These are phyloP conservation scores for Schizopygopsis malacanthus DNA, from an alignment of 2,797 vertebrate genomes.

Conservation along the genomic window DNA sequence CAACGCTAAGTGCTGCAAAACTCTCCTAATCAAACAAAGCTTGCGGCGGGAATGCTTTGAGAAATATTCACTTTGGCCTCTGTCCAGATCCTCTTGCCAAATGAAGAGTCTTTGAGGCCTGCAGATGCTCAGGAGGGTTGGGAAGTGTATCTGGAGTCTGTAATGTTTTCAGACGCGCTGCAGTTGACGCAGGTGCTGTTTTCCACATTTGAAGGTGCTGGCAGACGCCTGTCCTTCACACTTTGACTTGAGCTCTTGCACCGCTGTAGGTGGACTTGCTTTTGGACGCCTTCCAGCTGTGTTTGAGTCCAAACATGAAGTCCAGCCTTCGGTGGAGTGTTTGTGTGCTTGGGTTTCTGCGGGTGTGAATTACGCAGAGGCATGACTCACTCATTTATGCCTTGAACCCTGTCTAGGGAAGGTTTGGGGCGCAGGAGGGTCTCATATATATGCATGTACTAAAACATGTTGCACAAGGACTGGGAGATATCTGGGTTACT, in stretches of 20 bases:
- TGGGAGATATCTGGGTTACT: neutral
- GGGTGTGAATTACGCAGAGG: neutral
- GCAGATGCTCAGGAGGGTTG: slow-evolving; percentile 69
- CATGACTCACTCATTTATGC: neutral
- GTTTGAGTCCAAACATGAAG: neutral
- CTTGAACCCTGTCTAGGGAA: neutral
- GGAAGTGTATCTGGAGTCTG: slow-evolving; percentile 37
- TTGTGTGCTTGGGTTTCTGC: neutral
- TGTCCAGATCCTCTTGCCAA: slow-evolving; percentile 72
- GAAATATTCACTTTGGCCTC: slow-evolving; percentile 76
- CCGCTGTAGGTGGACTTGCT: neutral
- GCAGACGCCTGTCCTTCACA: slow-evolving; percentile 13
- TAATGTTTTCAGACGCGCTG: slow-evolving; percentile 30
- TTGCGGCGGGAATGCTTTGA: slow-evolving; percentile 67
- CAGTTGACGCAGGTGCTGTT: slow-evolving; percentile 5
- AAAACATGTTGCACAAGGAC: neutral
- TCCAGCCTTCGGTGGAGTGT: neutral
- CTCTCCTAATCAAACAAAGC: slow-evolving; percentile 65
- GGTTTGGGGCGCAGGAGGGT: neutral
- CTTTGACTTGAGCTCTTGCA: neutral
- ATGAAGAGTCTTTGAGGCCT: slow-evolving; percentile 70
- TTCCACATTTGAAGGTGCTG: slow-evolving; percentile 11
- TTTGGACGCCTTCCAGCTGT: neutral
- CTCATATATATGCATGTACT: neutral
- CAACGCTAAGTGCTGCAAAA: slow-evolving; percentile 60